Conservation (phyloP, 2,888 invertebrate species). For the Calameuta pallipes region DNA sequence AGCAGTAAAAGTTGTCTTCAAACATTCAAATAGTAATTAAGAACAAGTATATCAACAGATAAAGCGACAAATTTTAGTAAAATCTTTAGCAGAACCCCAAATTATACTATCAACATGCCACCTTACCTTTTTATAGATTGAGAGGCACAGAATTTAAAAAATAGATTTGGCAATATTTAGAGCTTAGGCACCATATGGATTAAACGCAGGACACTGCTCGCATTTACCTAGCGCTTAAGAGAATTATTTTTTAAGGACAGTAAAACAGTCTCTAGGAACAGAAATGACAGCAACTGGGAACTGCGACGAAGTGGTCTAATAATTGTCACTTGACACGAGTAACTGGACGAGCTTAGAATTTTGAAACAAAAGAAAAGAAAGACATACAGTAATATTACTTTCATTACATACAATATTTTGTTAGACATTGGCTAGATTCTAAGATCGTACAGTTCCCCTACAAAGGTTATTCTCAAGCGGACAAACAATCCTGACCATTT, state of each 20-base stretch:
- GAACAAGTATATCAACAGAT: not conserved
- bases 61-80: not conserved
- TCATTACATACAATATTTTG: not conserved
- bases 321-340: not conserved
- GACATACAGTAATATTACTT: not conserved
- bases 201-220: not conserved
- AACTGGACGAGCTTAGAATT: not conserved
- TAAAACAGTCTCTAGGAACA: not conserved
- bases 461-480: not conserved
- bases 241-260: not conserved
- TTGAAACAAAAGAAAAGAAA: not conserved
- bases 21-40: not conserved
- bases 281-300: too few relatives aligned
- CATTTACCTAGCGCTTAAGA: not conserved
- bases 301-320: not conserved
- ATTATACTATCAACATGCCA: constrained; percentile 30
- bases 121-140: constrained; percentile 34
- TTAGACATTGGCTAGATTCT: not conserved
- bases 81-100: not conserved
- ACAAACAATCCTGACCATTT: not conserved
- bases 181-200: not conserved
- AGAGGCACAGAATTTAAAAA: constrained; percentile 2
- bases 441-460: not conserved
- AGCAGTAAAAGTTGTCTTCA: not conserved
- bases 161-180: not conserved